Evolutionary conservation across 2,888 invertebrate genomes (phyloP), one percentile per base, ranked within the genome.

Genomic region (Drosophila nigritarsus): DNA sequence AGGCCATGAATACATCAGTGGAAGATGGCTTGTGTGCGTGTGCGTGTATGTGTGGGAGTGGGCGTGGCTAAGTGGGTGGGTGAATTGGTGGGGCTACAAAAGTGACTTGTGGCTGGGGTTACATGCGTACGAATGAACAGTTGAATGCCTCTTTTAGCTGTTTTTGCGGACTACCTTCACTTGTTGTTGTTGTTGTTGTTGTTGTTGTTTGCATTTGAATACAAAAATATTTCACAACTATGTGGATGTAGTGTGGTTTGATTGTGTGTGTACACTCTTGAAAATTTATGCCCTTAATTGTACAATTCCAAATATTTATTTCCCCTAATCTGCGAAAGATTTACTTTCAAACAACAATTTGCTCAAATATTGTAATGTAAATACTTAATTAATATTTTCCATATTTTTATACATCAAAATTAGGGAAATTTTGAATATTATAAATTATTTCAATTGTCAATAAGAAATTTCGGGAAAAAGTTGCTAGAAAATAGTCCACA

Each of bases 141-240:
- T 78, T 61, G 81, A 72, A 73, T 68, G 73, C 58, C 62, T 51
- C 65, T 49, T 65, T 56, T 59, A 56, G 81, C 67, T 80, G 79
- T 71, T 62, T 68, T 65, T 75, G 67, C 48, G 65, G 53, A 64
- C 54, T 51, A 51, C 27, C 71, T 63, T 63, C 53, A 34, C 48
- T 29, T 54, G 49, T 20, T 20, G 20, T 58, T 73, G 34, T 51
- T 73, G 34, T 51, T 42, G 20, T 64, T 61, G 58, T 59, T 70
- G 62, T 54, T 53, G 49, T 58, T 58, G 32, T 40, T 32, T 45
- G 48, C 63, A 87, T 67, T 81, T 87, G 76, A 80, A 77, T 87
- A 84, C 84, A 84, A 89, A 87, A 90, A 86, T 88, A 88, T 88
- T 86, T 86, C 83, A 90, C 88, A 86, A 86, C 83, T 80, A 69